Conservation (phyloP, 1,140 invertebrate genomes). For the Drosophila sucinea region DNA sequence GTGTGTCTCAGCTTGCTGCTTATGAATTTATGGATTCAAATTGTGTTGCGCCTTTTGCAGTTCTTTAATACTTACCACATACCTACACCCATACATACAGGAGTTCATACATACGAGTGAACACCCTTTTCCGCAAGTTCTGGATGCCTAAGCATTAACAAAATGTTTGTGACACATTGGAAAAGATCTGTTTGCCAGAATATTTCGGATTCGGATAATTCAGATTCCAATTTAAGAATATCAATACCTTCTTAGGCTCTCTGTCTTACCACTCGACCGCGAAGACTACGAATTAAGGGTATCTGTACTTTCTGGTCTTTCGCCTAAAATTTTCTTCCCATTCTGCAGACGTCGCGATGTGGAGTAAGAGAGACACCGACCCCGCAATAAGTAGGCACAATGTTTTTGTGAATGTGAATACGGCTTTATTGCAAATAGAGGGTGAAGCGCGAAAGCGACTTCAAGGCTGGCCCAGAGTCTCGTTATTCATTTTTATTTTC, state of each 20-base stretch:
- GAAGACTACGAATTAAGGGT: background rate
- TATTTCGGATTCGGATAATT: too few relatives aligned
- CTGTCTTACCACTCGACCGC: background rate
- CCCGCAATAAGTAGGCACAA: slow-evolving; percentile 9
- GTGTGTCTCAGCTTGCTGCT: slow-evolving; percentile 33
- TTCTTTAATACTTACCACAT: slow-evolving; percentile 21
- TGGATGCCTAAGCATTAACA: background rate
- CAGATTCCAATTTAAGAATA: too few relatives aligned
- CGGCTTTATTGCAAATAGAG: slow-evolving; percentile 42
- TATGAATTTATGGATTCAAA: slow-evolving; percentile 68
- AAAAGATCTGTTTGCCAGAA: too few relatives aligned
- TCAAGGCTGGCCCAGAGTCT: slow-evolving; percentile 11
- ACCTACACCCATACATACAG: background rate
- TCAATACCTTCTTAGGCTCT: background rate
- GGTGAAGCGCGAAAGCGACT: slow-evolving; percentile 19
- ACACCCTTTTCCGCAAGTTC: background rate
- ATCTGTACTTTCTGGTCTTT: background rate
- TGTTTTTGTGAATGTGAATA: slow-evolving; percentile 7
- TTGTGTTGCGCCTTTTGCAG: slow-evolving; percentile 26
- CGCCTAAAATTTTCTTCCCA: background rate
- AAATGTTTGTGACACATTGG: background rate
- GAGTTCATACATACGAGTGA: background rate
- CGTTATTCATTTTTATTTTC: slow-evolving; percentile 20
- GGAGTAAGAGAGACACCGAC: background rate
- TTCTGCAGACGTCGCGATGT: background rate